These are phyloP conservation scores for Sebastes taczanowskii DNA, from an alignment of 2,797 vertebrate genomes.

Conservation along the genomic window DNA sequence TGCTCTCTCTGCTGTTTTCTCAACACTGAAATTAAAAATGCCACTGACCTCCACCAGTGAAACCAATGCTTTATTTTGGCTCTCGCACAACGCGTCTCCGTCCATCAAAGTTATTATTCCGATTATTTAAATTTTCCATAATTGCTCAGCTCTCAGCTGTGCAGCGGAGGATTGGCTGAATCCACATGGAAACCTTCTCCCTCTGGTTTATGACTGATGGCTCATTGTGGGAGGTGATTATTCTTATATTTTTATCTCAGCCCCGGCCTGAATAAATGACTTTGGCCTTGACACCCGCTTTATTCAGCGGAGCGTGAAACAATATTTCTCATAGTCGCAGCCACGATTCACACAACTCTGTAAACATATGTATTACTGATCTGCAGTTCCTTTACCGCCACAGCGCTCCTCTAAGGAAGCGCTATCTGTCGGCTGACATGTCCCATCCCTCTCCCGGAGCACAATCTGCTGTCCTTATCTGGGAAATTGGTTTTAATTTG, in stretches of 20 bases:
- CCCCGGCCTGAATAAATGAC: conserved; percentile 45
- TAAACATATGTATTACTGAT: conserved; percentile 41
- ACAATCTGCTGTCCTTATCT: conserved; percentile 28
- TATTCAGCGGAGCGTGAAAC: conserved; percentile 31
- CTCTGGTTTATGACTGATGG: conserved; percentile 34
- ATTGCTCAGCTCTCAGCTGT: conserved; percentile 9
- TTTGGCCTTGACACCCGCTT: conserved; percentile 21
- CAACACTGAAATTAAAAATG: conserved; percentile 8
- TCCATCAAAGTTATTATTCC: conserved; percentile 45
- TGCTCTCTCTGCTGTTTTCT: conserved; percentile 5
- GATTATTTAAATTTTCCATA: conserved; percentile 43
- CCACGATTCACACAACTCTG: conserved; percentile 14
- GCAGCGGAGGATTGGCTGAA: not conserved
- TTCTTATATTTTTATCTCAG: conserved; percentile 49
- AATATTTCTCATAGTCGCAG: conserved; percentile 34
- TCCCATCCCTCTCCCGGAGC: conserved; percentile 30
- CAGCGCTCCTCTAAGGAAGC: conserved; percentile 10
- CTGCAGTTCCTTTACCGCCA: not conserved
- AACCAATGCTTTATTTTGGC: conserved; percentile 53
- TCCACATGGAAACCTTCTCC: conserved; percentile 9
- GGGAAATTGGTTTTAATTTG: conserved; percentile 52
- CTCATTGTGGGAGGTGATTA: conserved; percentile 21
- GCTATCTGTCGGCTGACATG: conserved; percentile 17
- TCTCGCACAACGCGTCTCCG: not conserved
- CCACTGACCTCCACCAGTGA: conserved; percentile 32